Base-by-base conservation (phyloP, 1,140 invertebrate genomes). In the Hetaerina americana region DNA sequence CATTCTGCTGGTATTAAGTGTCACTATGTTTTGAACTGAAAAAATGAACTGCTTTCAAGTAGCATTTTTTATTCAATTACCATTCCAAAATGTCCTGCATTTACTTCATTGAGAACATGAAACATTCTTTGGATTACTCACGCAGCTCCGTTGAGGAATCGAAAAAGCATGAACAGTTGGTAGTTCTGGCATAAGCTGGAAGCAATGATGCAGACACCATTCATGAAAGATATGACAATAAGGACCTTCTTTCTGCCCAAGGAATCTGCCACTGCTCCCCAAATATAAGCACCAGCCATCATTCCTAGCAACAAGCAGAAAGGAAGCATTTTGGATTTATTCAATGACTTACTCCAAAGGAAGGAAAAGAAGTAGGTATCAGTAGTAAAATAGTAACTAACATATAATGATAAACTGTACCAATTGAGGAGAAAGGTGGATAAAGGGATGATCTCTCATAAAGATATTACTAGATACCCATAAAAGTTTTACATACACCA, bases 261-360 rank as follows among this genome's bases (percentile, higher is more conserved):
- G 24, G 90, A 87, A 83, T 96, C 94, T 69, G 93, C 93, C 72
- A 96, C 87, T 25, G 91, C 93, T 74, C 93, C 94, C 93, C 93
- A 95, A 73, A 90, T 86, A 81, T 95, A 95, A 70, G 93, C 93
- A 70, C 94, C 94, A 28, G 90, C 88, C 92, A 96, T 94, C 94
- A 96, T 96, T 49, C 94, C 94, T 94, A n/a, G 10, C 6, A 8
- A 40, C n/a, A n/a, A n/a, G n/a, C n/a, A n/a, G 73, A 84, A 90
- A 77, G 74, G 31, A 69, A 75, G 0, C 70, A 70, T 27, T 66
- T 28, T 18, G 5, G 3, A 31, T 69, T 3, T 72, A n/a, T 40
- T 15, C 27, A 68, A 10, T 26, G 10, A 15, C 18, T 25, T 68
- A 68, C 8, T 15, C 10, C 8, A 15, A 25, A 25, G 10, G 10